Percentiles rank a stretch among this genome's conserved stretches.
These are phyloP conservation scores for Zaprionus lachaisei DNA, from an alignment of 1,140 invertebrate species.

Conservation along the genomic window DNA sequence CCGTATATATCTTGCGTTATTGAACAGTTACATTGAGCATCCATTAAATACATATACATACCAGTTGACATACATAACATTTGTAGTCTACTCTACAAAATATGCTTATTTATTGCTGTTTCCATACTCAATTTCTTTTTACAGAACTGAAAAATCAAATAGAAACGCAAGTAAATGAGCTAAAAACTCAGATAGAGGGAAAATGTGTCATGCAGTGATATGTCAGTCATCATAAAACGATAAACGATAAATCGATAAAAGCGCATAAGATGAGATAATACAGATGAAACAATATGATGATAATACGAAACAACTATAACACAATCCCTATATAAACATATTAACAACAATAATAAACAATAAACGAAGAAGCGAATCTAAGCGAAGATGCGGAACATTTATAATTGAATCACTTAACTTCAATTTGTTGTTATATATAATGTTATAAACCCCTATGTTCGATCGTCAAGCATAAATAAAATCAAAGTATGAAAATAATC, in stretches of 20 bases:
- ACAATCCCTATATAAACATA: neutral
- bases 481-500: constrained; percentile 29
- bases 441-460: constrained; percentile 47
- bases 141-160: constrained; percentile 97
- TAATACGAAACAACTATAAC: constrained; percentile 39
- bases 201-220: constrained; percentile 95
- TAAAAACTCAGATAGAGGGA: constrained; percentile 97
- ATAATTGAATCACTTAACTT: constrained; percentile 65
- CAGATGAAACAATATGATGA: constrained; percentile 38
- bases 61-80: constrained; percentile 74
- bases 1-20: constrained; percentile 25
- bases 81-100: constrained; percentile 84
- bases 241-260: constrained; percentile 17
- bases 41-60: constrained; percentile 78
- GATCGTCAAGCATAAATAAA: constrained; percentile 33
- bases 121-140: constrained; percentile 86
- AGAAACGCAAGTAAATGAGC: constrained; percentile 96
- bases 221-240: constrained; percentile 81
- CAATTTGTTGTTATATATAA: constrained; percentile 71
- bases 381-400: constrained; percentile 48
- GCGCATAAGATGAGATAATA: constrained; percentile 17
- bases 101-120: constrained; percentile 85
- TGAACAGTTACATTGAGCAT: constrained; percentile 58
- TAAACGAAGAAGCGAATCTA: constrained; percentile 31
- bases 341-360: constrained; percentile 35